Base-by-base conservation (phyloP, 1,140 invertebrate species). In the Drosophila sulfurigaster region DNA sequence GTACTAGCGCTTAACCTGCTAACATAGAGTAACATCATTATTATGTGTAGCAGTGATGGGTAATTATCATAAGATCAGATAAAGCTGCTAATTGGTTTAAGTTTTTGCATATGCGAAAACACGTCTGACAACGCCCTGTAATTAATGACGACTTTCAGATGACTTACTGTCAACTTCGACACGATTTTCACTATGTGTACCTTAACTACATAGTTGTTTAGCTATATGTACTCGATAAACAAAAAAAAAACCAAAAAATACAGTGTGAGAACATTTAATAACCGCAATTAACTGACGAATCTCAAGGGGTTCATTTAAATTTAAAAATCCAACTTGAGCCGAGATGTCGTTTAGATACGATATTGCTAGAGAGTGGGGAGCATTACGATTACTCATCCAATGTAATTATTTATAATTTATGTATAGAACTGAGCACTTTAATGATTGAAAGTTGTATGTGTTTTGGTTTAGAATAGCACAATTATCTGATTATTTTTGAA, bases 261-360 rank as follows among this genome's bases (percentile, higher is more conserved):
- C 69, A 85, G 81, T 85, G 81, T 85, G 81, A 85, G 81, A 85
- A 85, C 59, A 76, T 77, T 81, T 85, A 85, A 85, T 85, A 71
- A 68, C 81, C 81, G 32, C 81, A 85, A 85, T 85, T 85, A 85
- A 69, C 66, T 78, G 78, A 69, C 81, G 59, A 74, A 64, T 57
- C 74, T 58, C 57, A 54, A 68, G 72, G 69, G 60, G 58, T 60
- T 66, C 63, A 59, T 79, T 82, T 82, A 45, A 67, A 66, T 75
- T 78, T 70, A 16, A 46, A 56, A 60, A 48, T 41, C 52, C 66
- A 67, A 49, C 69, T 67, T 65, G 52, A 74, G 64, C 72, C 64
- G 81, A 82, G 81, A 85, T 81, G 81, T 78, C 81, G 69, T 68
- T 85, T 78, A 72, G 62, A 72, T 72, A 45, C 43, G 56, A 46